phyloP scores from a whole-genome alignment of 2,888 invertebrate genomes.

The Latheticus oryzae region DNA sequence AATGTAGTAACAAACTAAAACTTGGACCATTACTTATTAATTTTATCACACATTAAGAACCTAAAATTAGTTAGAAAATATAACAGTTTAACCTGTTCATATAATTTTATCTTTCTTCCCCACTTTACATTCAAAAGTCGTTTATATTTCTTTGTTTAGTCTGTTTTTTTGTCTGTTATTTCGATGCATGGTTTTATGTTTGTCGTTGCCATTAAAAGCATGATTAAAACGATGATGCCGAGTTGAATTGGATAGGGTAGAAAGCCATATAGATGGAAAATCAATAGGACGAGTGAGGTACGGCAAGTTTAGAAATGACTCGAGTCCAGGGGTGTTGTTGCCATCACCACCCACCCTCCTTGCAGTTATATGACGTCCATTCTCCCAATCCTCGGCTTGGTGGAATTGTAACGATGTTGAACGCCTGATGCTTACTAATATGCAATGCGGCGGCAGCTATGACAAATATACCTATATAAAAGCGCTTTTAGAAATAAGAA shows the following conservation, averaged over 20 bases:
- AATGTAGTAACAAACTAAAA: no score
- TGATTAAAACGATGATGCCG: conserved; percentile 50
- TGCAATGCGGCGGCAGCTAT: conserved; percentile 44
- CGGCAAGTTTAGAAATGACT: conserved; percentile 40
- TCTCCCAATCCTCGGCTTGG: conserved; percentile 16
- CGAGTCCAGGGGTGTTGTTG: conserved; percentile 38
- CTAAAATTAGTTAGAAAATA: no score
- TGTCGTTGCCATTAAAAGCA: conserved; percentile 45
- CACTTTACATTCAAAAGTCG: no score
- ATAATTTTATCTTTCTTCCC: no score
- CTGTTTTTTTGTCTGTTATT: no score
- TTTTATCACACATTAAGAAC: no score
- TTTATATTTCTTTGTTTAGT: not conserved
- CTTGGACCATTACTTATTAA: no score
- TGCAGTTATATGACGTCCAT: conserved; percentile 37
- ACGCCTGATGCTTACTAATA: conserved; percentile 44
- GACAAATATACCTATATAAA: conserved; percentile 43
- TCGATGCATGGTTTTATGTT: conserved; percentile 43
- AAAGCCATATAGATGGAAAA: conserved; percentile 55
- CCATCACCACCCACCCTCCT: conserved; percentile 28
- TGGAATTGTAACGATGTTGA: conserved; percentile 39
- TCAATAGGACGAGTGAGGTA: conserved; percentile 51
- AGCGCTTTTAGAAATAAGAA: conserved; percentile 37
- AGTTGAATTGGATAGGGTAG: conserved; percentile 46
- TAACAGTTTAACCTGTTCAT: no score